phyloP scores from a whole-genome alignment of 2,113 vertebrate species.

The Falcunculus frontatus region DNA sequence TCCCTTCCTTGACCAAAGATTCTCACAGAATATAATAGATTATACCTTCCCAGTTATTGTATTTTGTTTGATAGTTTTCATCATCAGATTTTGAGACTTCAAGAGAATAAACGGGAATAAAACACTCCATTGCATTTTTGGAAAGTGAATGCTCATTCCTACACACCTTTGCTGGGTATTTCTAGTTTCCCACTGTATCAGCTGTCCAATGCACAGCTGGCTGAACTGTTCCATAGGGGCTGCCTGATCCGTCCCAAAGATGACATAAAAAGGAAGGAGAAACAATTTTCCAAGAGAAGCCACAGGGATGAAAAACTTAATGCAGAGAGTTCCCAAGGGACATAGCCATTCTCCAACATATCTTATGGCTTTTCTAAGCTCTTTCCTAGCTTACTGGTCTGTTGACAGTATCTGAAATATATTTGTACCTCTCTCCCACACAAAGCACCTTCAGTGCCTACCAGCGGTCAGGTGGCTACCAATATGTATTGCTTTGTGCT shows the following conservation, averaged over 20 bases:
- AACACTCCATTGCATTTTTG: not conserved
- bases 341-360: accelerated
- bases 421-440: not conserved
- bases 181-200: not conserved
- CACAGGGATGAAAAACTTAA: not conserved
- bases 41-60: not conserved
- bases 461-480: not conserved
- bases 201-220: not conserved
- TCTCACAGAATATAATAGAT: not conserved
- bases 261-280: not conserved
- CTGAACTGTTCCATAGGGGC: not conserved
- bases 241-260: not conserved
- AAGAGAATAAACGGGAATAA: not conserved
- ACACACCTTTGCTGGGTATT: accelerated
- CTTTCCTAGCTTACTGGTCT: not conserved
- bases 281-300: not conserved
- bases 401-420: not conserved
- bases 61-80: not conserved
- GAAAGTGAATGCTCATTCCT: not conserved
- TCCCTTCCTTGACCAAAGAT: not conserved
- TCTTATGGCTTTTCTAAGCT: not conserved
- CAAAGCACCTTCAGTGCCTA: not conserved
- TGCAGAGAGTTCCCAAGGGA: not conserved
- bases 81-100: not conserved
- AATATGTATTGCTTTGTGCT: not conserved